Base-by-base conservation (phyloP, 1,140 invertebrate genomes). In the Bombus breviceps region DNA sequence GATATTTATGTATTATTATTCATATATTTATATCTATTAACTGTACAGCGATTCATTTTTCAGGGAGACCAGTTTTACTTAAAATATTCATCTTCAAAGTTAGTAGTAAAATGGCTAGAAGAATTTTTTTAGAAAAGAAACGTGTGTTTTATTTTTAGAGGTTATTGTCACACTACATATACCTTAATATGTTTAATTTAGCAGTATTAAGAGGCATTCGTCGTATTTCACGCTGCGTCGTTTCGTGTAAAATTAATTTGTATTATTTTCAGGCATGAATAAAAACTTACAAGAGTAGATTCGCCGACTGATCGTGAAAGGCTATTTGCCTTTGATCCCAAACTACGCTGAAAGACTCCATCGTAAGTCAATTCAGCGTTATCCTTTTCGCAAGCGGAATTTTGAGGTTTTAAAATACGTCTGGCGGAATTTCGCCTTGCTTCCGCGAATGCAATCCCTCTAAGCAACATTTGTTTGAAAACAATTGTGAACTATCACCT, bases 371-470 rank as follows among this genome's bases (percentile, higher is more conserved):
- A 37, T 53, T 90, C 88, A n/a, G 77, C 10, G 15, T 47, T 47
- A 34, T 90, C 89, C 57, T 80, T 90, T 15, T 90, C 89, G 32
- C 72, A 83, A 68, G 76, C 34, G 5, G 86, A 76, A 79, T 83
- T 75, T 39, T 89, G 88, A 2, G 82, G 3, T 28, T 88, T 90
- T 15, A 85, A 57, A 68, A 89, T 86, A 9, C 88, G 88, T 28
- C 88, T 86, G 34, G 88, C 82, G 37, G 88, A 89, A 85, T 77
- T 89, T 53, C 88, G 85, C 34, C 89, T 84, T 22, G 79, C 86
- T 43, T 90, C 89, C 34, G 89, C 86, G n/a, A 90, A 90, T 18
- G 89, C 89, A 22, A 90, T 88, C 15, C 86, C 88, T 57, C 89
- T 74, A 15, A 88, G 57, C 69, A 90, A 59, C 89, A 90, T 90